These are phyloP conservation scores for Stenodera caucasica DNA, from an alignment of 2,888 invertebrate genomes.

Conservation along the genomic window DNA sequence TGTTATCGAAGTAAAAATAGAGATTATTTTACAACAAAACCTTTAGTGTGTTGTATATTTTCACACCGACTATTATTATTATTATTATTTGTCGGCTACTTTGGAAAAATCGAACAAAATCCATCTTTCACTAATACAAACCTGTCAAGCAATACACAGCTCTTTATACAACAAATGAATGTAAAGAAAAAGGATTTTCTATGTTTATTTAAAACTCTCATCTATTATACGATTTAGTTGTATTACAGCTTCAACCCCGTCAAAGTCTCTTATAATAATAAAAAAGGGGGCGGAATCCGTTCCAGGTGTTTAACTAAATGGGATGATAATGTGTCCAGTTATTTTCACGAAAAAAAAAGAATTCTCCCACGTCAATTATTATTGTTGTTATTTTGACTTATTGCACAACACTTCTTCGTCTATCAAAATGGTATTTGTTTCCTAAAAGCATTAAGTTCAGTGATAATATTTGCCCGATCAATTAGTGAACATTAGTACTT, in stretches of 20 bases:
- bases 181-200: background rate
- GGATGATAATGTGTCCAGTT: background rate
- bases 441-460: background rate
- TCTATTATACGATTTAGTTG: background rate
- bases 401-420: background rate
- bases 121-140: constrained; percentile 1
- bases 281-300: background rate
- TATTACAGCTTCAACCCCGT: background rate
- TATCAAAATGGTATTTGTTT: background rate
- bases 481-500: constrained; percentile 22
- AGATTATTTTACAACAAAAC: background rate
- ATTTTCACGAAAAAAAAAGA: no score
- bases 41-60: background rate
- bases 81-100: constrained; percentile 3
- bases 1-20: background rate
- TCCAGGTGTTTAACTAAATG: background rate
- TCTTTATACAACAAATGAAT: no score
- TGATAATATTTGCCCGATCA: constrained; percentile 28
- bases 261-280: background rate
- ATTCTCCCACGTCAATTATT: background rate
- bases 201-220: background rate
- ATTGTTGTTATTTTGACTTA: background rate
- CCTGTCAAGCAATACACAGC: background rate
- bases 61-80: background rate
- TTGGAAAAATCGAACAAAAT: constrained; percentile 1